Percentiles rank a stretch among this genome's conserved stretches.
Conservation (phyloP, 2,113 vertebrate species). For the Antigone vipio region DNA sequence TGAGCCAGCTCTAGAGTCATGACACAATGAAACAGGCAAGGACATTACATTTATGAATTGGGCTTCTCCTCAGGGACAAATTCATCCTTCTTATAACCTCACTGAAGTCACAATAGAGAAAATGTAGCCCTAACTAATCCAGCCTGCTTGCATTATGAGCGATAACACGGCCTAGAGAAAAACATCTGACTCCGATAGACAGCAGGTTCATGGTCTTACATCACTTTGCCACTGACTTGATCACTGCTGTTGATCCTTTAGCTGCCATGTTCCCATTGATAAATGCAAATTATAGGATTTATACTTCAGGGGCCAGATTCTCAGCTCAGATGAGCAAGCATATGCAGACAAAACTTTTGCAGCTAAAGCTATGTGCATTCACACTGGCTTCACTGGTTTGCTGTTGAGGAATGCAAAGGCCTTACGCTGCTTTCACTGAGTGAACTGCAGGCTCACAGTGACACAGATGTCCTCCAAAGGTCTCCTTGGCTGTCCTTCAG, state of each 20-base stretch:
- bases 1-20: background rate
- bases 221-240: background rate
- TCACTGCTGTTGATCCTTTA: background rate
- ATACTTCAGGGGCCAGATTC: background rate
- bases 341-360: background rate
- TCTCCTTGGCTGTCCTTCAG: conserved; percentile 44
- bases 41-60: background rate
- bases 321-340: background rate
- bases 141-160: background rate
- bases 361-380: background rate
- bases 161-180: conserved; percentile 7
- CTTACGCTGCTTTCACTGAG: background rate
- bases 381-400: background rate
- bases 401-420: background rate
- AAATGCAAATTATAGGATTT: background rate
- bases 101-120: background rate
- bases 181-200: background rate
- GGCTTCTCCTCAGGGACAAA: conserved; percentile 4
- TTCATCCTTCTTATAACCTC: conserved; percentile 5
- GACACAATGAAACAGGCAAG: background rate
- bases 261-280: background rate
- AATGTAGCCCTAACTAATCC: conserved; percentile 33
- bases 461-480: background rate
- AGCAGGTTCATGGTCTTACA: background rate
- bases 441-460: background rate